Evolutionary conservation across 1,140 invertebrate species (phyloP).

Genomic region (Bicyclus anynana): DNA sequence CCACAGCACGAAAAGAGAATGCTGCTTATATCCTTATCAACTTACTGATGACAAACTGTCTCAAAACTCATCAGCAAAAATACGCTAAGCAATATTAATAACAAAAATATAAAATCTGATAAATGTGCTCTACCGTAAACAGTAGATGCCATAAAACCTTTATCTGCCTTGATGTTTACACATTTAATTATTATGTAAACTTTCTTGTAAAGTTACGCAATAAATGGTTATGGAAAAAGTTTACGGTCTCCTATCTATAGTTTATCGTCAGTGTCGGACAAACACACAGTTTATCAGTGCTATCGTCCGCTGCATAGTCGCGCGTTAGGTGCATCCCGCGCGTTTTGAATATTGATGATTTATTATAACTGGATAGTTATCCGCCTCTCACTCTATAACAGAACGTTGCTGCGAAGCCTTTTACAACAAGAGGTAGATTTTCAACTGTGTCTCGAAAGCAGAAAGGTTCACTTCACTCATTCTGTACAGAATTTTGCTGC

Average conservation of each 20-base stretch:
- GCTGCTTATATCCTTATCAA: too few species aligned
- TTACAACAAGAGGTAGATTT: too few species aligned
- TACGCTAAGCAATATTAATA: too few species aligned
- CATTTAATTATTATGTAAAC: slow-evolving; percentile 8
- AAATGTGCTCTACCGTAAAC: neutral
- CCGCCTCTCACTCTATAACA: neutral
- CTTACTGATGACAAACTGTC: too few species aligned
- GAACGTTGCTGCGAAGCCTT: too few species aligned
- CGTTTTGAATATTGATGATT: neutral
- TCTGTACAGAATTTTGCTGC: too few species aligned
- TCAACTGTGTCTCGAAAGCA: too few species aligned
- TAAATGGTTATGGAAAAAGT: slow-evolving; percentile 23
- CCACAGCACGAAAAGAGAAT: too few species aligned
- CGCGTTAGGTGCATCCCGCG: neutral
- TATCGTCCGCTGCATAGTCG: neutral
- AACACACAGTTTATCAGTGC: slow-evolving; percentile 28
- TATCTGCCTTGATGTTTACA: neutral
- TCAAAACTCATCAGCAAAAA: too few species aligned
- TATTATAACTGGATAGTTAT: neutral
- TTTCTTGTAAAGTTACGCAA: slow-evolving; percentile 10
- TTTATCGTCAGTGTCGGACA: slow-evolving; percentile 23
- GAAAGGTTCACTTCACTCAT: too few species aligned
- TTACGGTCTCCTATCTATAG: slow-evolving; percentile 16
- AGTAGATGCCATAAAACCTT: neutral
- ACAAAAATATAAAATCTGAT: too few species aligned